Percentiles rank a stretch among this genome's conserved stretches.
Conservation (phyloP, 2,113 vertebrate genomes). For the Anolis sagrei region DNA sequence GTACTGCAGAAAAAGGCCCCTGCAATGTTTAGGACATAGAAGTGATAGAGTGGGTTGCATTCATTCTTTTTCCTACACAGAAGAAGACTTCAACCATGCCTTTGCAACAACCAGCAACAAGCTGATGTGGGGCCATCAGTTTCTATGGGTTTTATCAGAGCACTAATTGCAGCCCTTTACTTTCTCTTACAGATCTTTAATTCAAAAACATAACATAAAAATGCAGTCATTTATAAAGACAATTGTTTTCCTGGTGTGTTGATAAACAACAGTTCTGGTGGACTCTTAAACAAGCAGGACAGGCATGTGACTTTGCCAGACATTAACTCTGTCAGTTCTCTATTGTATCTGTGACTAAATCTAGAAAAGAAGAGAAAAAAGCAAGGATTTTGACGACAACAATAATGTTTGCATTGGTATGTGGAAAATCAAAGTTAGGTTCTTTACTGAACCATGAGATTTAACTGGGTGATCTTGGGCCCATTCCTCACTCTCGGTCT, state of each 20-base stretch:
- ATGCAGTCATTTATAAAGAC: neutral
- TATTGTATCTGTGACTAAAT: slow-evolving; percentile 24
- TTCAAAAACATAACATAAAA: neutral
- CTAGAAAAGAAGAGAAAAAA: slow-evolving; percentile 12
- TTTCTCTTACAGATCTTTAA: neutral
- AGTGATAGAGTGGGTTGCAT: neutral
- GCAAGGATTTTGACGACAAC: slow-evolving; percentile 19
- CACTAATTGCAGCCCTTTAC: neutral
- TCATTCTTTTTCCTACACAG: neutral
- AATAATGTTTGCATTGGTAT: neutral
- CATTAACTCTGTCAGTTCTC: slow-evolving; percentile 34
- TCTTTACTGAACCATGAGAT: no score
- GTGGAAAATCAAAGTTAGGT: neutral
- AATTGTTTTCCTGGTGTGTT: neutral
- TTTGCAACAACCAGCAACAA: neutral
- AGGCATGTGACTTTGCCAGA: neutral
- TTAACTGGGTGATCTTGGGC: no score
- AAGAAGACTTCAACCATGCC: neutral
- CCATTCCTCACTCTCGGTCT: no score
- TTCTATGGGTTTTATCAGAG: neutral
- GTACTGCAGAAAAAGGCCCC: neutral
- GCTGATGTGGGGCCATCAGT: no score
- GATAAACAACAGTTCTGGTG: neutral
- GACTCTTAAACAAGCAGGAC: neutral
- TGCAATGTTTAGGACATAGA: neutral